phyloP scores from a whole-genome alignment of 2,797 vertebrate species.

The Hoplostethus atlanticus region DNA sequence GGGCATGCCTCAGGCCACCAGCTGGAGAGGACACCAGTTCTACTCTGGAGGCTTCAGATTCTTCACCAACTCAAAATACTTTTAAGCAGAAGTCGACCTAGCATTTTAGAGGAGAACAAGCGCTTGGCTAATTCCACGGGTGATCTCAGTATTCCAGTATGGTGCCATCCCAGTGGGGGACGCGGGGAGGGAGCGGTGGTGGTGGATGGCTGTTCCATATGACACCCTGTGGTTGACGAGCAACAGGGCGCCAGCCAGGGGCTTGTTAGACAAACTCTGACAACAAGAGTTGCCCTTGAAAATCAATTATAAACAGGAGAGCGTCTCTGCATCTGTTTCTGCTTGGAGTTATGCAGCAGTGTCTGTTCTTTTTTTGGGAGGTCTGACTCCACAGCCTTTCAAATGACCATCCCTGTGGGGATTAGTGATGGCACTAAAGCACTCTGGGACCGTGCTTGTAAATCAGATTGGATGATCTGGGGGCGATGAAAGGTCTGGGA shows the following conservation, averaged over 20 bases:
- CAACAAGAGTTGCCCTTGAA: conserved; percentile 85
- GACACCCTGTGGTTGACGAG: conserved; percentile 72
- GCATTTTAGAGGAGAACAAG: conserved; percentile 44
- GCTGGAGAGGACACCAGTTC: conserved; percentile 51
- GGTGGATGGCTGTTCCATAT: conserved; percentile 35
- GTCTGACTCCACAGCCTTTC: conserved; percentile 68
- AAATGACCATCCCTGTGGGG: conserved; percentile 76
- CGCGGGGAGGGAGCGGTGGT: background rate
- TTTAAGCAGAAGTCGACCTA: conserved; percentile 45
- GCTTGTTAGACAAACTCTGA: conserved; percentile 86
- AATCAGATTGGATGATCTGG: conserved; percentile 81
- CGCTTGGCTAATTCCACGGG: conserved; percentile 63
- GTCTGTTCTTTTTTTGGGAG: conserved; percentile 64
- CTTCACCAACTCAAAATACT: conserved; percentile 65
- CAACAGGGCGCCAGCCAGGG: conserved; percentile 77
- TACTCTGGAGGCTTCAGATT: conserved; percentile 60
- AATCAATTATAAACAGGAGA: conserved; percentile 86
- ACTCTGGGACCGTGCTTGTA: conserved; percentile 78
- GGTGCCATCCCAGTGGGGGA: conserved; percentile 38
- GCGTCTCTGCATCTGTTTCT: conserved; percentile 83
- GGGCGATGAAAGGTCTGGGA: conserved; percentile 80
- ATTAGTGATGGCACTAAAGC: conserved; percentile 81
- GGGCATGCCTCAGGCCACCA: conserved; percentile 39
- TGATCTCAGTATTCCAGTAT: conserved; percentile 67
- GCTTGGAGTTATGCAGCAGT: conserved; percentile 72